Base-by-base conservation (phyloP, 1,140 invertebrate species). In the Lethrus apterus region DNA sequence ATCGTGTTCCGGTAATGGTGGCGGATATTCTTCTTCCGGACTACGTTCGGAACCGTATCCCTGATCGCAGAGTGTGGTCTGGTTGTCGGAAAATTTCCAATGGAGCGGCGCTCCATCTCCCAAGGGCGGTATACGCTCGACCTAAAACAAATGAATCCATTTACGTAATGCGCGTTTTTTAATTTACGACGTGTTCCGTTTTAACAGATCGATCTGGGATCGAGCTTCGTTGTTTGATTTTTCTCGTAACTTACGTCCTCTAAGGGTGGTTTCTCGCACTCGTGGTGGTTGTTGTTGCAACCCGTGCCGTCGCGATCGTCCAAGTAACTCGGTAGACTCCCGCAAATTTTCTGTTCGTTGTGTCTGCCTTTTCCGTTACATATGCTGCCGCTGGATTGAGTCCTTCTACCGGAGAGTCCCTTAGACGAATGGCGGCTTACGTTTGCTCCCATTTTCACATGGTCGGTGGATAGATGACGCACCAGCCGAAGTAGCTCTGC, bases 41-140 rank as follows among this genome's bases (percentile, higher is more conserved):
- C 82, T 85, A n/a, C 83, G 69, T 58, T 85, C 82, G 0, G 81
- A 85, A 2, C 78, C 82, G 62, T 86, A 85, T 24, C 83, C 83
- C 59, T 85, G 81, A 66, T 86, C 81, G 62, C 81, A 81, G 17
- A 79, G 76, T 20, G 76, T 57, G 10, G 62, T 64, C 32, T 66
- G 62, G 26, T 54, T 60, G 49, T 67, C 65, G 17, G 63, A 62
- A 47, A 67, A 65, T 48, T 66, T 67, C 64, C 63, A 66, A 47
- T 66, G 64, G 4, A 67, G 73, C 40, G 79, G 76, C n/a, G 63
- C 63, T 9, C 62, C 61, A 43, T 66, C 61, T 15, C 63, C 63
- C 34, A 66, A 54, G 7, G 64, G 61, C 33, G 61, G 61, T 18
- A 65, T 59, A 31, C 62, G 50, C 46, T 62, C 54, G 15, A 57